Conservation (phyloP, 2,888 invertebrate species). For the Lissonota sp. region DNA sequence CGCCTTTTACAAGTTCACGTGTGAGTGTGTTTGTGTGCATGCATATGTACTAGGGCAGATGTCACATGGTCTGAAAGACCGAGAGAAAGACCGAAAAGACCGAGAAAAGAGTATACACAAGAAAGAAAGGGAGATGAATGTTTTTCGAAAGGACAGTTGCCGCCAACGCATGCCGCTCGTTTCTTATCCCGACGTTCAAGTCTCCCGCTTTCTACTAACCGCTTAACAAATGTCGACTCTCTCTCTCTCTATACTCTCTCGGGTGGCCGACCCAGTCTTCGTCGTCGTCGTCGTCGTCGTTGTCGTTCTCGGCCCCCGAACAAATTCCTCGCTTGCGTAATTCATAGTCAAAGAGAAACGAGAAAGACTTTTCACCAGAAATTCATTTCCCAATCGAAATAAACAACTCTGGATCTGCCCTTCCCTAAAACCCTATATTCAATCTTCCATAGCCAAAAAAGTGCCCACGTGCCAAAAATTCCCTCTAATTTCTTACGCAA, state of each 20-base stretch:
- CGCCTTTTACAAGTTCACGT: conserved; percentile 31
- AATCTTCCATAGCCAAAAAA: no score
- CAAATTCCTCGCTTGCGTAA: conserved; percentile 80
- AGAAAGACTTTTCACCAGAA: conserved; percentile 16
- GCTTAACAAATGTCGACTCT: conserved; percentile 76
- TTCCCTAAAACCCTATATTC: no score
- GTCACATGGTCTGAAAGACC: conserved; percentile 58
- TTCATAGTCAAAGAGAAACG: conserved; percentile 69
- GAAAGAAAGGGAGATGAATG: conserved; percentile 70
- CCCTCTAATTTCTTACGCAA: no score
- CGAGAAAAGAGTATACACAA: conserved; percentile 16
- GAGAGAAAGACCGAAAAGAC: conserved; percentile 31
- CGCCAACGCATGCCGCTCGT: conserved; percentile 78
- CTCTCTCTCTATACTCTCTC: conserved; percentile 48
- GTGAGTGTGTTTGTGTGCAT: background rate
- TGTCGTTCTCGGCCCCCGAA: conserved; percentile 70
- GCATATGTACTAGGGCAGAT: conserved; percentile 52
- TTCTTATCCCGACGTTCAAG: conserved; percentile 82
- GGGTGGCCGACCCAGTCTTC: conserved; percentile 70
- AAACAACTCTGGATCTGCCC: no score
- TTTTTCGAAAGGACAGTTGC: conserved; percentile 80
- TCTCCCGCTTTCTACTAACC: conserved; percentile 80
- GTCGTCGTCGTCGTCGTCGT: conserved; percentile 71
- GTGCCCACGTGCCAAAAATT: no score
- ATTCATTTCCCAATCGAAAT: no score